phyloP scores from a whole-genome alignment of 1,140 invertebrate genomes.

The Orchesella cincta region DNA sequence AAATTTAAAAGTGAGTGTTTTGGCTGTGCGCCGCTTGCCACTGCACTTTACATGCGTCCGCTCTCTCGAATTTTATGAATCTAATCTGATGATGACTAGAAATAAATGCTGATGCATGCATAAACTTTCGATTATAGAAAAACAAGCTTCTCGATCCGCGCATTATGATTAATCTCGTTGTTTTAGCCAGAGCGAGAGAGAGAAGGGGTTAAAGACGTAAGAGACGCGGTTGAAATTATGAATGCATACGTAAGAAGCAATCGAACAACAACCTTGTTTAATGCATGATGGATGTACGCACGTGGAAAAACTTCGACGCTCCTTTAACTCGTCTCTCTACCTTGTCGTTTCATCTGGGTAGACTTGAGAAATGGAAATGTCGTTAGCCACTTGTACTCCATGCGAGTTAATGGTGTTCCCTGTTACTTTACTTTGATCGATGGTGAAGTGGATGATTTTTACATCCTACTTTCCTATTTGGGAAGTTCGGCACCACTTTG shows the following conservation, averaged over 20 bases:
- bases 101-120: conserved; percentile 15
- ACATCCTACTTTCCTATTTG: no score
- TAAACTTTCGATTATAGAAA: background rate
- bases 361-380: no score
- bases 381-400: no score
- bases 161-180: background rate
- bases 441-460: no score
- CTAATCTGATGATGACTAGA: background rate
- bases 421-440: no score
- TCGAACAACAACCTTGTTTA: background rate
- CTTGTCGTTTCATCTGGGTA: no score
- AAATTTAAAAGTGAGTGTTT: no score
- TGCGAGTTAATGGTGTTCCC: no score
- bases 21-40: background rate
- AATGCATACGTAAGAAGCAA: background rate
- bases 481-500: no score
- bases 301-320: background rate
- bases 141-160: background rate
- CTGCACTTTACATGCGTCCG: background rate
- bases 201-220: background rate
- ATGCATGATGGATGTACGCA: background rate
- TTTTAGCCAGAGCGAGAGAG: background rate
- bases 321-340: no score
- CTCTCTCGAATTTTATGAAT: conserved; percentile 8
- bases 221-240: background rate